These are phyloP conservation scores for Phenacoccus solenopsis DNA, from an alignment of 1,140 invertebrate genomes.

Conservation along the genomic window DNA sequence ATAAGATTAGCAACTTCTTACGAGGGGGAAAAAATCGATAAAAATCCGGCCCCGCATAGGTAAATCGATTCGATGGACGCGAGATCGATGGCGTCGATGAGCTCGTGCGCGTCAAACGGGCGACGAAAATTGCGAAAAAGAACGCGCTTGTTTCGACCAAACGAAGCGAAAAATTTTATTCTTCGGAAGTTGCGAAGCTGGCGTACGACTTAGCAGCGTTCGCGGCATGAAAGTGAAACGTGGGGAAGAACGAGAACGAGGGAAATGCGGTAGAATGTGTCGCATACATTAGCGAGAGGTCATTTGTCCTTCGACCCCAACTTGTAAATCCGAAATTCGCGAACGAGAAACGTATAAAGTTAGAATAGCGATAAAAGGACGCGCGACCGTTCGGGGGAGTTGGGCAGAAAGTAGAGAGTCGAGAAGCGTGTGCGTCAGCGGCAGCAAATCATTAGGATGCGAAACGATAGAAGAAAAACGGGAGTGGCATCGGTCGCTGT, in stretches of 20 bases:
- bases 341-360: slow-evolving; percentile 9
- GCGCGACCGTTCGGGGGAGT: no score
- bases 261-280: background rate
- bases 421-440: background rate
- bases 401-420: no score
- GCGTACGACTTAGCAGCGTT: background rate
- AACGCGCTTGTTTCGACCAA: no score
- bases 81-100: no score
- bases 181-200: background rate
- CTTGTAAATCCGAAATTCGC: slow-evolving; percentile 13
- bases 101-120: no score
- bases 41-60: no score
- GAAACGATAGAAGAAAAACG: slow-evolving; percentile 16
- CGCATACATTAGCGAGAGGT: slow-evolving; percentile 16
- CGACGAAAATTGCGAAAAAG: no score
- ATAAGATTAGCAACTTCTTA: no score
- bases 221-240: background rate
- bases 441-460: slow-evolving; percentile 9
- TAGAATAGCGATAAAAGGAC: background rate
- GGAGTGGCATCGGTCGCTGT: slow-evolving; percentile 13
- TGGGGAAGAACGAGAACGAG: background rate
- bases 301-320: slow-evolving; percentile 17
- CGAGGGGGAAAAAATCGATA: no score
- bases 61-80: no score
- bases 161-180: slow-evolving; percentile 12